These are phyloP conservation scores for Anarsia innoxiella DNA, from an alignment of 2,888 invertebrate genomes.

Conservation along the genomic window DNA sequence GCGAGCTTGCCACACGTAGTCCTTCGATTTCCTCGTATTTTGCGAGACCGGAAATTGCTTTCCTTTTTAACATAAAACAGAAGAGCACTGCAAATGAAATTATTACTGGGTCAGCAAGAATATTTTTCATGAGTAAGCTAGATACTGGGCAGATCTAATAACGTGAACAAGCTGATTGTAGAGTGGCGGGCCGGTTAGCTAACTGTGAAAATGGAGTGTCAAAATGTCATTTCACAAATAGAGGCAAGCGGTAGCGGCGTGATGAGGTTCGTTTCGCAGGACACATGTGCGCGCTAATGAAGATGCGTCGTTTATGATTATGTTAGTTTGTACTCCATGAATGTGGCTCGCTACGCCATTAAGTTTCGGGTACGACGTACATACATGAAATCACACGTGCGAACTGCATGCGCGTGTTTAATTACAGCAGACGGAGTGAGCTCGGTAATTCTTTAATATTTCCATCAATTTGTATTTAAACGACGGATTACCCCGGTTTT, in stretches of 20 bases:
- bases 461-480: too few species aligned
- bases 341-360: neutral
- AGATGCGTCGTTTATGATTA: slow-evolving; percentile 30
- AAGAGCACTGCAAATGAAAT: slow-evolving; percentile 26
- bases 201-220: slow-evolving; percentile 35
- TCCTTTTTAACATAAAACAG: slow-evolving; percentile 41
- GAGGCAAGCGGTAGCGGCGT: slow-evolving; percentile 13
- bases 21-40: too few species aligned
- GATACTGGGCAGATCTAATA: slow-evolving; percentile 28
- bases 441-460: too few species aligned
- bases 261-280: slow-evolving; percentile 24
- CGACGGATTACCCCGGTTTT: too few species aligned
- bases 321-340: neutral
- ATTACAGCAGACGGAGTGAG: too few species aligned
- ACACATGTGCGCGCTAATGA: slow-evolving; percentile 46
- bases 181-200: slow-evolving; percentile 31
- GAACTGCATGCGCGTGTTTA: neutral
- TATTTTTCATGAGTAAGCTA: too few species aligned
- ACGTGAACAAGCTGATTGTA: slow-evolving; percentile 41
- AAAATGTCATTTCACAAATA: slow-evolving; percentile 33
- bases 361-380: slow-evolving; percentile 1
- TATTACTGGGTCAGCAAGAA: slow-evolving; percentile 16
- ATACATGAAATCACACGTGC: too few species aligned
- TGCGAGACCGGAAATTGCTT: slow-evolving; percentile 45
- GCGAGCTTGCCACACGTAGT: too few species aligned